Base-by-base conservation (phyloP, 2,888 invertebrate genomes). In the Junonia oenone region DNA sequence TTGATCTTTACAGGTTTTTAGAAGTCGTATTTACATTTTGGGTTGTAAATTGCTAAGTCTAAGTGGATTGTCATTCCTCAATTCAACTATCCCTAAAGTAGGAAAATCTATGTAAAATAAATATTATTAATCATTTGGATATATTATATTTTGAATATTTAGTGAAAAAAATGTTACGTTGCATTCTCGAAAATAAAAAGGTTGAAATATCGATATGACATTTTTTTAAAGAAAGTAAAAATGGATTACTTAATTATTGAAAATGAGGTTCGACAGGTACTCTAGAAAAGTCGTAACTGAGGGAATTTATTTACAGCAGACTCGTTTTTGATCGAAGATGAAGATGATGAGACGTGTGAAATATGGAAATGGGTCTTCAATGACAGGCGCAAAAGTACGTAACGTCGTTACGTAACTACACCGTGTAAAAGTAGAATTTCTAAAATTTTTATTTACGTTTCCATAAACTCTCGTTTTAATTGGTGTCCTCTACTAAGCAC, bases 331-430 rank as follows among this genome's bases (percentile, higher is more conserved):
- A 11, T 22, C 17, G 31, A 33, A 47, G 38, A 40, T 26, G 8
- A 14, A 22, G 22, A 22, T 22, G 22, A 22, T 2, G 17, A 15
- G n/a, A 14, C 6, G 31, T 33, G 26, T 40, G 15, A 17, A 38
- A 19, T 17, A 26, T 19, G 6, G 26, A 27, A 46, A 35, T 17
- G 9, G 26, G 31, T 31, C 27, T 43, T 13, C 19, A 53, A 29
- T 47, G 53, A 53, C 47, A 54, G 40, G 47, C 47, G 48, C 31
- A 40, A 48, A 43, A 38, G 26, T 43, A 48, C 33, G 47, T 40
- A 48, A 33, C 47, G 9, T 15, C 15, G 53, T 54, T 54, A 54
- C 33, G 46, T 54, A 54, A 54, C 47, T 54, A 33, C 31, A 29
- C 40, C 2, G 13, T 22, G n/a, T 6, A 33, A 33, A 48, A 40